Evolutionary conservation across 1,140 invertebrate genomes (phyloP).

Genomic region (Elysia chlorotica): DNA sequence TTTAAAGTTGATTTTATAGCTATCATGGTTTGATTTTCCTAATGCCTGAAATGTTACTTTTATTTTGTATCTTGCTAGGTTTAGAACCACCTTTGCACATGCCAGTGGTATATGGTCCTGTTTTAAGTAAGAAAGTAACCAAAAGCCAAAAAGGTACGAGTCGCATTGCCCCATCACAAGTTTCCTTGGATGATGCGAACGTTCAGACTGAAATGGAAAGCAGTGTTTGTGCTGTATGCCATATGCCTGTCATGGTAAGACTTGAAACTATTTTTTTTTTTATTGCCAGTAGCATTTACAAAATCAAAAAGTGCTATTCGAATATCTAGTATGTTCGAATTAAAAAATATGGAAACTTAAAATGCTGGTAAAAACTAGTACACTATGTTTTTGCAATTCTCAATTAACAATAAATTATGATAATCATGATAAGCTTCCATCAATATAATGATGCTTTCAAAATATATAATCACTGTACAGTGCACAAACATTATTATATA

Average conservation of each 20-base stretch:
- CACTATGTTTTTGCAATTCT: neutral
- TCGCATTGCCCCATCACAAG: no score
- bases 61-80: neutral
- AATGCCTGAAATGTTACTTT: conserved; percentile 43
- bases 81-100: conserved; percentile 78
- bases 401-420: neutral
- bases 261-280: neutral
- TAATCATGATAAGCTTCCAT: neutral
- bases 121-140: conserved; percentile 71
- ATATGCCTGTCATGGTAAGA: neutral
- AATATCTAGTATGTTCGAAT: no score
- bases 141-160: conserved; percentile 20
- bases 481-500: no score
- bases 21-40: neutral
- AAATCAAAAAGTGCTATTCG: no score
- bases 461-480: no score
- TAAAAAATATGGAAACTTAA: no score
- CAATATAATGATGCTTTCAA: conserved; percentile 16
- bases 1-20: no score
- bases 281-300: no score
- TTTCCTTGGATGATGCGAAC: neutral
- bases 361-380: neutral
- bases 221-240: neutral
- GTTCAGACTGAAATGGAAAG: neutral
- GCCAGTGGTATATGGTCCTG: conserved; percentile 77